Conservation (phyloP, 1,140 invertebrate genomes). For the Oedothorax gibbosus region DNA sequence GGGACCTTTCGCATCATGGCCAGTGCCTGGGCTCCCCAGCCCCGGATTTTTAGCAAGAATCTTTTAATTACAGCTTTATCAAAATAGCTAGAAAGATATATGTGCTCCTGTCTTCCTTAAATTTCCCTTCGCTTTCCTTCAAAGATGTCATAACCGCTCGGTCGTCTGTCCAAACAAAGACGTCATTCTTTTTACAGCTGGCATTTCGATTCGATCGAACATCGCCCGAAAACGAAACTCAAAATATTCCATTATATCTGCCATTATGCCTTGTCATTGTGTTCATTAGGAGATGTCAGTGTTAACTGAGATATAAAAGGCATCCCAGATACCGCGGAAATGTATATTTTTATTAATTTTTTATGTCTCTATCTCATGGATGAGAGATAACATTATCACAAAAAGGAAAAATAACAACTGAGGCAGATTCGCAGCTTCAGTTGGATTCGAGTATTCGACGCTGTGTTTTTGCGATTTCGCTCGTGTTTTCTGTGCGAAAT, state of each 20-base stretch:
- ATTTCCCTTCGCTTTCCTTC: not conserved
- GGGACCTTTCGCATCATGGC: too few relatives aligned
- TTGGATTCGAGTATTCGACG: too few relatives aligned
- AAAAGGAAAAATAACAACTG: too few relatives aligned
- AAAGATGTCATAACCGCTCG: not conserved
- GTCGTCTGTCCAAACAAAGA: slow-evolving; percentile 28
- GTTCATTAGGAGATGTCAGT: too few relatives aligned
- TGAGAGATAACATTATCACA: slow-evolving; percentile 36
- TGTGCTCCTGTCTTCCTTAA: not conserved
- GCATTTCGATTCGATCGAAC: too few relatives aligned
- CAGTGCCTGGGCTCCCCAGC: not conserved
- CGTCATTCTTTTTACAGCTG: slow-evolving; percentile 21
- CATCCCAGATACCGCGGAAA: slow-evolving; percentile 22
- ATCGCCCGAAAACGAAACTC: slow-evolving; percentile 2
- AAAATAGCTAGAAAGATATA: not conserved
- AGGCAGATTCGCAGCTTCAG: too few relatives aligned
- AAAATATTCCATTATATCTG: slow-evolving; percentile 17
- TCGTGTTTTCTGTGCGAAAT: too few relatives aligned
- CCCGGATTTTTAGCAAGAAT: not conserved
- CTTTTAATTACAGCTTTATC: not conserved
- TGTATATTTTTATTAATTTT: slow-evolving; percentile 2
- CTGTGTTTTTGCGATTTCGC: too few relatives aligned
- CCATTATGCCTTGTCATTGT: not conserved
- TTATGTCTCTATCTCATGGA: slow-evolving; percentile 16
- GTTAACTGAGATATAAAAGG: too few relatives aligned